A percentile compares a stretch with the other conserved stretches of the same genome.
Conservation (phyloP, 2,888 invertebrate species). For the Leptopilina myrica region DNA sequence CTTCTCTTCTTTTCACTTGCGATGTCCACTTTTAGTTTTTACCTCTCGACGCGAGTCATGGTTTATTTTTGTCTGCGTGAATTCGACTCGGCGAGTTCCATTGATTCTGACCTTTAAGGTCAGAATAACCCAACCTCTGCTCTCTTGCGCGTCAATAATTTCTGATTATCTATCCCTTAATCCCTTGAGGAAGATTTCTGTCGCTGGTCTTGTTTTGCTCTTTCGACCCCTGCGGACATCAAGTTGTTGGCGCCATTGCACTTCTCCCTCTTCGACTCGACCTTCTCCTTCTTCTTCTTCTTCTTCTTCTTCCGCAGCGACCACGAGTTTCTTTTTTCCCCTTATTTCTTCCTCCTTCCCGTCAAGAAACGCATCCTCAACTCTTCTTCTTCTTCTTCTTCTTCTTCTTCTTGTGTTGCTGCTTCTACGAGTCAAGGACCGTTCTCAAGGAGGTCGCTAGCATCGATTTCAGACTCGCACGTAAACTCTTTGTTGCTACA, state of each 20-base stretch:
- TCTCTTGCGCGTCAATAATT: background rate
- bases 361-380: slow-evolving; percentile 44
- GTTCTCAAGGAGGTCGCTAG: slow-evolving; percentile 76
- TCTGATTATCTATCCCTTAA: slow-evolving; percentile 10
- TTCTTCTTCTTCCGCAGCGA: slow-evolving; percentile 36
- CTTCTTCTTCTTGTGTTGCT: slow-evolving; percentile 53
- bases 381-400: slow-evolving; percentile 51
- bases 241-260: slow-evolving; percentile 39
- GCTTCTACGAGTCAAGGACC: slow-evolving; percentile 74
- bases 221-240: slow-evolving; percentile 7
- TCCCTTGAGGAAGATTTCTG: slow-evolving; percentile 9
- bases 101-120: background rate
- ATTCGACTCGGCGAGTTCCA: background rate
- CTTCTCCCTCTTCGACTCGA: slow-evolving; percentile 53
- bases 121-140: background rate
- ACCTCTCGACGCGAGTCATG: background rate
- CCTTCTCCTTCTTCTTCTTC: slow-evolving; percentile 48
- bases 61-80: background rate
- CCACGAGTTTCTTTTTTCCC: slow-evolving; percentile 42
- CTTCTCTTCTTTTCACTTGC: slow-evolving; percentile 3
- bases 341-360: slow-evolving; percentile 44
- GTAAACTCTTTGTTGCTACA: slow-evolving; percentile 48
- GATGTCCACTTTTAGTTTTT: background rate
- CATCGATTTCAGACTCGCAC: slow-evolving; percentile 66
- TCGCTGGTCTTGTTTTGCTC: slow-evolving; percentile 4